These are phyloP conservation scores for Zaprionus inermis DNA, from an alignment of 1,140 invertebrate species.

Conservation along the genomic window DNA sequence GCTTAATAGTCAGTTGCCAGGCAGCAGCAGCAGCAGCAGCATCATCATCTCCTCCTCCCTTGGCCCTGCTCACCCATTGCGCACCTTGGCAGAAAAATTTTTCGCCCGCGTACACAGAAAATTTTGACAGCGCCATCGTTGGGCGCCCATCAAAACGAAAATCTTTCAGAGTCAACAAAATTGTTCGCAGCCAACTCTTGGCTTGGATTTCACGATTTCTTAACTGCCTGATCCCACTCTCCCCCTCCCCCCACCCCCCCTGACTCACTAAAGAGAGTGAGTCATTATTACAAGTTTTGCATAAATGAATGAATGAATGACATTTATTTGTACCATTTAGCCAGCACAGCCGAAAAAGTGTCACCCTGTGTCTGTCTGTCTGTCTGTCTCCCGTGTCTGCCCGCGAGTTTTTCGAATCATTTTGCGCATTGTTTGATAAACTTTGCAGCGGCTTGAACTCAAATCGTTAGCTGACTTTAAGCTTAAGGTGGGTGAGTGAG, in stretches of 20 bases:
- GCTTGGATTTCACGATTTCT: conserved; percentile 55
- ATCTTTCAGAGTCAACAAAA: conserved; percentile 77
- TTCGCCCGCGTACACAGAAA: conserved; percentile 73
- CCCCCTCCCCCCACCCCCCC: background rate
- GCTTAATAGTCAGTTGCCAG: conserved; percentile 55
- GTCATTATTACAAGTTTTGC: conserved; percentile 82
- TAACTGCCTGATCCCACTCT: background rate
- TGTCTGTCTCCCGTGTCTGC: conserved; percentile 15
- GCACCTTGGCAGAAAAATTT: conserved; percentile 75
- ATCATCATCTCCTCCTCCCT: conserved; percentile 1
- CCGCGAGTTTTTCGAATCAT: conserved; percentile 63
- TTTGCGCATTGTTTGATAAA: conserved; percentile 72
- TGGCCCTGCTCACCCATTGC: conserved; percentile 28
- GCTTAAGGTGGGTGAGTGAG: background rate
- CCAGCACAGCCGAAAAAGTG: conserved; percentile 36
- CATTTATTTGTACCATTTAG: conserved; percentile 79
- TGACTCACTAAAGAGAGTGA: conserved; percentile 43
- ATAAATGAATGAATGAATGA: conserved; percentile 79
- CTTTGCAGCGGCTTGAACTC: conserved; percentile 19
- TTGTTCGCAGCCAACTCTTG: conserved; percentile 44
- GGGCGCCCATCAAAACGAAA: conserved; percentile 58
- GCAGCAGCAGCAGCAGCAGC: conserved; percentile 26
- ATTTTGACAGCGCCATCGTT: conserved; percentile 70
- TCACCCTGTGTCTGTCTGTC: conserved; percentile 11
- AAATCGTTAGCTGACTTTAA: background rate